Evolutionary conservation across 2,113 vertebrate genomes (phyloP).

Genomic region (Grammomys dolichurus): DNA sequence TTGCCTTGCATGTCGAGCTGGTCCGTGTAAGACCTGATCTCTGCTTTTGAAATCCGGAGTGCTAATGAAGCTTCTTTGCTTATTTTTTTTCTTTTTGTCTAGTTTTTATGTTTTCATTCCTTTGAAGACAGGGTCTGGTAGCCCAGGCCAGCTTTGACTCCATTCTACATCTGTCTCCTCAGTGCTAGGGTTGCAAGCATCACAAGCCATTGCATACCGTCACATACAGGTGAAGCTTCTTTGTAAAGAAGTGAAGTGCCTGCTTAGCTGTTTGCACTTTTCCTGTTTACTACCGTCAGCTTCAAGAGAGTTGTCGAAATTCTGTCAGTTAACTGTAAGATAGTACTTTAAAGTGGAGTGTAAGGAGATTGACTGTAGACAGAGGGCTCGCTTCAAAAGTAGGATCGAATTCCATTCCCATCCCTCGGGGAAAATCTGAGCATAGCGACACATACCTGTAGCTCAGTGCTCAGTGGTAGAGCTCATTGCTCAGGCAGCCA

Average conservation of each 20-base stretch:
- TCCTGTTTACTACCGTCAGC: neutral
- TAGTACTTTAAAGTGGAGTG: conserved; percentile 22
- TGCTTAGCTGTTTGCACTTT: neutral
- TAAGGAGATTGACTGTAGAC: neutral
- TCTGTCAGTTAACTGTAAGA: conserved; percentile 37
- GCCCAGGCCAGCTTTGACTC: neutral
- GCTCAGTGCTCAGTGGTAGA: neutral
- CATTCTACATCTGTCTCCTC: neutral
- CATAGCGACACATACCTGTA: neutral
- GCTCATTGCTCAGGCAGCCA: neutral
- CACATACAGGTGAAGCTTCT: neutral
- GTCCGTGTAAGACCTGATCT: neutral
- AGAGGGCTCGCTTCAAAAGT: neutral
- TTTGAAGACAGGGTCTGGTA: neutral
- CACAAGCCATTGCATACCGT: neutral
- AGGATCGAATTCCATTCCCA: neutral
- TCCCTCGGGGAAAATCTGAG: neutral
- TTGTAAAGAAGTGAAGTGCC: neutral
- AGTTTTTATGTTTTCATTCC: neutral
- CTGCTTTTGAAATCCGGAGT: conserved; percentile 4
- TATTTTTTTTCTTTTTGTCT: neutral
- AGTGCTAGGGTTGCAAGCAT: neutral
- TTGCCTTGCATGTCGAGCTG: neutral
- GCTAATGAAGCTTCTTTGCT: neutral
- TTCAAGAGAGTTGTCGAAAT: neutral